A percentile compares a stretch with the other conserved stretches of the same genome.
Evolutionary conservation across 2,113 vertebrate genomes (phyloP).

Genomic region (Centropus bengalensis): DNA sequence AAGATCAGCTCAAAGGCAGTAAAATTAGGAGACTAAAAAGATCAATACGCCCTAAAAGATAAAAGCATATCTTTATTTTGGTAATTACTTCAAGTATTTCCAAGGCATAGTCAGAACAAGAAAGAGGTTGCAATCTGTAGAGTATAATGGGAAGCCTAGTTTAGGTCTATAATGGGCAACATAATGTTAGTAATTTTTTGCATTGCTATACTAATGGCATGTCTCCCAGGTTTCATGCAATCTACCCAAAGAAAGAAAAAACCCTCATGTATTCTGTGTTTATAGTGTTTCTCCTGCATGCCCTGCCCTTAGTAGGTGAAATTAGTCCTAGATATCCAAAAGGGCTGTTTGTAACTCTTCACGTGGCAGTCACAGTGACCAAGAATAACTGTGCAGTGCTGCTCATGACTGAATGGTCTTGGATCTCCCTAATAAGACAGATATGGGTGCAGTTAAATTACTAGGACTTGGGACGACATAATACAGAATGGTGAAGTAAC

Average conservation of each 20-base stretch:
- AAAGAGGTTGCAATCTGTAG: background rate
- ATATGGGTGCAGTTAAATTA: background rate
- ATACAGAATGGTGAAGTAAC: background rate
- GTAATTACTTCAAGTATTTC: background rate
- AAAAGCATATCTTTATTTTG: background rate
- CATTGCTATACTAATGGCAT: background rate
- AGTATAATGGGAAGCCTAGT: background rate
- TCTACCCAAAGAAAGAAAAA: background rate
- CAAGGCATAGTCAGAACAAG: background rate
- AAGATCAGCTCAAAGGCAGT: background rate
- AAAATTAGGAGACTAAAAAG: constrained; percentile 43
- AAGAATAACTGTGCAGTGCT: background rate
- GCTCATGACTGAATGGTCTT: background rate
- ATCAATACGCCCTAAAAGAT: background rate
- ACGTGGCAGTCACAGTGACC: background rate
- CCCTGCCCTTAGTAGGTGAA: background rate
- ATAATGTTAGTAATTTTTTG: background rate
- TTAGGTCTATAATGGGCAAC: background rate
- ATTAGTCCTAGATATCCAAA: background rate
- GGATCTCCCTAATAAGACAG: background rate
- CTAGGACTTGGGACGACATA: background rate
- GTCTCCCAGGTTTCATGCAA: background rate
- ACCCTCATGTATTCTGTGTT: background rate
- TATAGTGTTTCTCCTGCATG: background rate
- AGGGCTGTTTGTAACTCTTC: background rate